Conservation (phyloP, 2,113 vertebrate genomes). For the Podiceps cristatus region DNA sequence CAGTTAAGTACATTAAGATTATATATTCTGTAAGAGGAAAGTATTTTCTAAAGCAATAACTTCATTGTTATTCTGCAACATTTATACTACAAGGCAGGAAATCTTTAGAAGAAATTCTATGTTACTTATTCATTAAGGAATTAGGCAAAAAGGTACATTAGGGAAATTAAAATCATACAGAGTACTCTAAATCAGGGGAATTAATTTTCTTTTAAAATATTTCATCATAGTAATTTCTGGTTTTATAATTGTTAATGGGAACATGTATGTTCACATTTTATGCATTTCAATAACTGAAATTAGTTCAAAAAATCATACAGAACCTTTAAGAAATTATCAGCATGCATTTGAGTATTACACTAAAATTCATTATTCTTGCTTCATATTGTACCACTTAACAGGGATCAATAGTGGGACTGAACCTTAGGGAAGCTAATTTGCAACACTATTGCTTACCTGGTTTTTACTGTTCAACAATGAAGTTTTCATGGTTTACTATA, state of each 20-base stretch:
- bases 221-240: not conserved
- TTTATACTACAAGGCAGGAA: not conserved
- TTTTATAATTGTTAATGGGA: not conserved
- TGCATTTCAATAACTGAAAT: slow-evolving; percentile 15
- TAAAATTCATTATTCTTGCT: slow-evolving; percentile 62
- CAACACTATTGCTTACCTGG: slow-evolving; percentile 10
- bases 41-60: not conserved
- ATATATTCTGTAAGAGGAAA: not conserved
- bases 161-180: not conserved
- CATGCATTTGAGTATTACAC: slow-evolving; percentile 26
- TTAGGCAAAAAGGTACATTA: not conserved
- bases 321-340: slow-evolving; percentile 43
- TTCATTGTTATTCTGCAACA: not conserved
- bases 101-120: not conserved
- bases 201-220: not conserved
- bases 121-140: not conserved
- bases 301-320: not conserved
- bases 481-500: not conserved
- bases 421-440: slow-evolving; percentile 35
- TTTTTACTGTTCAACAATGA: not conserved
- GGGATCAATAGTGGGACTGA: not conserved
- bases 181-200: not conserved
- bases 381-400: not conserved
- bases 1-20: not conserved
- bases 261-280: not conserved